Conservation (phyloP, 2,888 invertebrate species). For the Platycnemis pennipes region DNA sequence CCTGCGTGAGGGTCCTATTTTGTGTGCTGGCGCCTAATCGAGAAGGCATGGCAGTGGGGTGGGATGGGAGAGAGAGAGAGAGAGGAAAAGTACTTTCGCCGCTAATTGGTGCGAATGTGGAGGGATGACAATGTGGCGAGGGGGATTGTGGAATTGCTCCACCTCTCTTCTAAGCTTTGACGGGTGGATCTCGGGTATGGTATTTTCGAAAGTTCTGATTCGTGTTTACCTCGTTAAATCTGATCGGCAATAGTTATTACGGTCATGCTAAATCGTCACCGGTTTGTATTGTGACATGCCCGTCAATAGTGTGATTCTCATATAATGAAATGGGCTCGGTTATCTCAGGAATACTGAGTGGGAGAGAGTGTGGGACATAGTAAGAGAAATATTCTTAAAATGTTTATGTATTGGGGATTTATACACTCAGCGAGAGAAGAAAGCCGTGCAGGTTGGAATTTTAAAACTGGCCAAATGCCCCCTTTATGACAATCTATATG, state of each 20-base stretch:
- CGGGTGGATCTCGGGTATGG: background rate
- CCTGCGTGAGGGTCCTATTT: background rate
- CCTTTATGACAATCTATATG: too few relatives aligned
- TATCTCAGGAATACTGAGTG: too few relatives aligned
- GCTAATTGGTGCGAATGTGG: background rate
- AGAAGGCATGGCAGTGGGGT: background rate
- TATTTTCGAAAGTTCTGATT: background rate
- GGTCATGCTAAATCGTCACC: background rate
- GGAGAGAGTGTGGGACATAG: too few relatives aligned
- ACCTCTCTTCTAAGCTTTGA: background rate
- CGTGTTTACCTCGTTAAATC: background rate
- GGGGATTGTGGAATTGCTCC: background rate
- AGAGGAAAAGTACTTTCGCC: constrained; percentile 28
- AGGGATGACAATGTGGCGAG: background rate
- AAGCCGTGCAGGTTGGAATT: too few relatives aligned
- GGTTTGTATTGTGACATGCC: background rate
- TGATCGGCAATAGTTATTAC: background rate
- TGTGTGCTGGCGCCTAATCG: background rate
- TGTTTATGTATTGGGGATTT: too few relatives aligned
- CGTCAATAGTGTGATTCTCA: too few relatives aligned
- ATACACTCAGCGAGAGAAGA: too few relatives aligned
- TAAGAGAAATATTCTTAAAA: too few relatives aligned
- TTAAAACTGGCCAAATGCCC: too few relatives aligned
- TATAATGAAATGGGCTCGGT: too few relatives aligned
- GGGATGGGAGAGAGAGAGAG: too few relatives aligned